Conservation (phyloP, 2,888 invertebrate species). For the Eupithecia subumbrata region DNA sequence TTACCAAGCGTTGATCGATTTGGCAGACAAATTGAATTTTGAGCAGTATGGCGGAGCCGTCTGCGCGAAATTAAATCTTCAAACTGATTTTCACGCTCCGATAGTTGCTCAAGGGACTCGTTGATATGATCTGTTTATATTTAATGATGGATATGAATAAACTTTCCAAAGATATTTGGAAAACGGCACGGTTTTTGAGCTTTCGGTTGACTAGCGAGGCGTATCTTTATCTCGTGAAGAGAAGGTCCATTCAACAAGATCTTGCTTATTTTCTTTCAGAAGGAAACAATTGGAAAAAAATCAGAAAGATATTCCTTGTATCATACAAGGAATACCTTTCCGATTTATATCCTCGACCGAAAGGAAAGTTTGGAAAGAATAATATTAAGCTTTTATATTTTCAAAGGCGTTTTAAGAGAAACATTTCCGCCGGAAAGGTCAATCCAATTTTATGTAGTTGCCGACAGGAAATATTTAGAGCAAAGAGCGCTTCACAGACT, state of each 20-base stretch:
- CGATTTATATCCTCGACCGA: slow-evolving; percentile 11
- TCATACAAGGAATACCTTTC: background rate
- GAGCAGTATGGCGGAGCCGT: slow-evolving; percentile 50
- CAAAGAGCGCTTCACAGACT: slow-evolving; percentile 15
- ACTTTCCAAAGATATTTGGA: slow-evolving; percentile 1
- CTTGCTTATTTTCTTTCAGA: background rate
- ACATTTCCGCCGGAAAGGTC: slow-evolving; percentile 23
- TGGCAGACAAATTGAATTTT: slow-evolving; percentile 69
- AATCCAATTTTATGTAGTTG: slow-evolving; percentile 18
- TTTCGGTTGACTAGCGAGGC: background rate
- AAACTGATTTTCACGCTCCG: slow-evolving; percentile 63
- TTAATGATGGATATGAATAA: slow-evolving; percentile 19
- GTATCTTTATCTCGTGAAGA: background rate
- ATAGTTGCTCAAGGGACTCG: slow-evolving; percentile 57
- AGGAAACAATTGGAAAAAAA: background rate
- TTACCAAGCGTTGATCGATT: slow-evolving; percentile 69
- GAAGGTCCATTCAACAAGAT: background rate
- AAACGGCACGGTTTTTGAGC: background rate
- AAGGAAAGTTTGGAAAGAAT: slow-evolving; percentile 21
- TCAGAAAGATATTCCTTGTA: too few relatives aligned
- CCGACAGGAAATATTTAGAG: slow-evolving; percentile 17
- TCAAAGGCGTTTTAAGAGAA: slow-evolving; percentile 23
- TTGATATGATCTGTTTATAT: slow-evolving; percentile 13
- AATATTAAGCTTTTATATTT: background rate
- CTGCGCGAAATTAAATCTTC: slow-evolving; percentile 64